Evolutionary conservation across 2,797 vertebrate species (phyloP), one percentile per base, ranked within the genome.

Genomic region (Micropoecilia bifurca): DNA sequence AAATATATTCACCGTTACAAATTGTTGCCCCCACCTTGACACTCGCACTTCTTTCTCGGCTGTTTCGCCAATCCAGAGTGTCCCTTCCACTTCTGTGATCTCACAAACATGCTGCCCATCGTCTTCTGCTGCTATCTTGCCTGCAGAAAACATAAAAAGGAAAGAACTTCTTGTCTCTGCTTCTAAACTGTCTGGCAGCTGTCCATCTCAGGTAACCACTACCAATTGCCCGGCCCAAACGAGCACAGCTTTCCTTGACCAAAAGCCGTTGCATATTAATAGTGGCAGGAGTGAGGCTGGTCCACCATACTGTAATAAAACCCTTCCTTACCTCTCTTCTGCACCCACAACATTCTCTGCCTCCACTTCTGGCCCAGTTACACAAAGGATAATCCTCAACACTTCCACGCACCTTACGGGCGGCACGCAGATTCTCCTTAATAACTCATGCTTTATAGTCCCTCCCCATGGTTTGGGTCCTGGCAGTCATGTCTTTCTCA

Each of bases 371-470:
- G 84, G 95, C 82, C 95, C 92, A 61, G 77, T 97, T 89, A 97
- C 97, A 75, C 97, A 99, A 92, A 99, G 96, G 91, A 96, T 99
- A 91, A 95, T 99, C 74, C 97, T 99, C 89, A 99, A 97, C 88
- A 99, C 97, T 6, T 96, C 94, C 85, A 94, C 96, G 1, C 96
- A 97, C 76, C 96, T 99, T 79, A 96, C 97, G 83, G 97, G 97
- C 88, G 98, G 98, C 85, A 99, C 98, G 80, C 98, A 99, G 82
- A 98, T 99, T 74, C 92, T 99, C 86, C 97, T 99, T 88, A 99
- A 97, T 84, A 98, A 97, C 89, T 92, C 96, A 76, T 90, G 96
- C 73, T 98, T 99, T 93, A 94, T 98, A 87, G 97, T 99, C 89
- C 98, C 99, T 79, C 93, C 97, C 46, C 98, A 98, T 94, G 99